phyloP scores from a whole-genome alignment of 1,140 invertebrate genomes.

The Platorchestia sp. region DNA sequence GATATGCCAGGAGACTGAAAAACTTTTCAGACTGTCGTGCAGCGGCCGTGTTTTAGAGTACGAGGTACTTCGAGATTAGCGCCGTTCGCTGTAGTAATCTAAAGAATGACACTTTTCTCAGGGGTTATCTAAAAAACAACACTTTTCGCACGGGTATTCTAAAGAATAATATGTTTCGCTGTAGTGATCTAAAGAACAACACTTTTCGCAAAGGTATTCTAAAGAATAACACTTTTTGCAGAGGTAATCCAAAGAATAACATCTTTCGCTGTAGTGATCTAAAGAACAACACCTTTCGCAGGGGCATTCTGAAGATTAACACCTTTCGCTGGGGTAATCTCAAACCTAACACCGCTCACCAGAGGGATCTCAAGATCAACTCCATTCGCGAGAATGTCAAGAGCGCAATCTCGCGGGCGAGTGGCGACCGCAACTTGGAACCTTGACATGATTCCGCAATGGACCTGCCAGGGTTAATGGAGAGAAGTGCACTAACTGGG shows the following conservation, averaged over 20 bases:
- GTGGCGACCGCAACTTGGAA: background rate
- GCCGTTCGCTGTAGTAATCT: background rate
- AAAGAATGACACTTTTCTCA: background rate
- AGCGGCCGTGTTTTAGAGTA: background rate
- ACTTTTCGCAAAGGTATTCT: background rate
- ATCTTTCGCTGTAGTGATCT: background rate
- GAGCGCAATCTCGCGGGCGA: background rate
- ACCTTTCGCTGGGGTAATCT: background rate
- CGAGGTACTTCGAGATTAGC: background rate
- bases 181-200: background rate
- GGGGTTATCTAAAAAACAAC: background rate
- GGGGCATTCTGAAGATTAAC: no score
- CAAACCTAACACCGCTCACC: background rate
- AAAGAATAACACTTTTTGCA: background rate
- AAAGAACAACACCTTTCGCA: background rate
- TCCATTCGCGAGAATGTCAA: background rate
- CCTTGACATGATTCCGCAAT: background rate
- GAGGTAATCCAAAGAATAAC: background rate
- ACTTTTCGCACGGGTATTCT: no score
- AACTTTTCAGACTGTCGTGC: background rate
- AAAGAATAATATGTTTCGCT: background rate
- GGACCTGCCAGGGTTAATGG: background rate
- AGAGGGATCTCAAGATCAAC: background rate
- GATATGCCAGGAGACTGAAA: background rate
- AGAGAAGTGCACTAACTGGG: background rate